A percentile compares a stretch with the other conserved stretches of the same genome.
phyloP scores from a whole-genome alignment of 1,140 invertebrate species.

The Helicorthomorpha holstii region DNA sequence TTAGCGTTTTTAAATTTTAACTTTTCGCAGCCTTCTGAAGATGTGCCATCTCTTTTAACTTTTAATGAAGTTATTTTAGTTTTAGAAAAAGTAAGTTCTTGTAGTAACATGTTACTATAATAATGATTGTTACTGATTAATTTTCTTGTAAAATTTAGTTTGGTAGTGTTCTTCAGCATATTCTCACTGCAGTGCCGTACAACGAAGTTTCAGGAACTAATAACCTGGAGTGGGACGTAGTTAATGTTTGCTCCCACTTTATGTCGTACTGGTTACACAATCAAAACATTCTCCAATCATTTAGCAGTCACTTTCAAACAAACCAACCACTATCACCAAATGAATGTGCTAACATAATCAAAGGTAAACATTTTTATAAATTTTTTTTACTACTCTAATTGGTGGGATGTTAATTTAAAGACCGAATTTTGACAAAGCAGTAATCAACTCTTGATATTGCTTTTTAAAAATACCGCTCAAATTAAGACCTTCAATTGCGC shows the following conservation, averaged over 20 bases:
- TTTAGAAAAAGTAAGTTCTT: constrained; percentile 48
- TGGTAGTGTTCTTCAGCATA: constrained; percentile 61
- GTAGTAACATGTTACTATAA: neutral
- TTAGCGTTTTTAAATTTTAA: constrained; percentile 66
- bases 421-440: too few relatives aligned
- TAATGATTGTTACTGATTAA: neutral
- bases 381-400: constrained; percentile 2
- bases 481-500: too few relatives aligned
- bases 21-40: constrained; percentile 40
- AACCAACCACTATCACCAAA: constrained; percentile 47
- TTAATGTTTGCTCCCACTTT: constrained; percentile 57
- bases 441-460: too few relatives aligned
- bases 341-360: constrained; percentile 41
- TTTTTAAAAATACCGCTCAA: too few relatives aligned
- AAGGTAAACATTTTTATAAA: constrained; percentile 12
- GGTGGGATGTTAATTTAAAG: too few relatives aligned
- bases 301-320: constrained; percentile 55
- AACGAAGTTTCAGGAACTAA: constrained; percentile 63
- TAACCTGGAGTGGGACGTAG: constrained; percentile 81
- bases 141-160: constrained; percentile 34
- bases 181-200: constrained; percentile 59
- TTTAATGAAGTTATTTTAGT: constrained; percentile 55
- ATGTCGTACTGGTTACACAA: constrained; percentile 66
- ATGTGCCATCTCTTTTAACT: constrained; percentile 47
- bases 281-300: constrained; percentile 38